Evolutionary conservation across 2,113 vertebrate species (phyloP).

Genomic region (Nothobranchius furzeri): DNA sequence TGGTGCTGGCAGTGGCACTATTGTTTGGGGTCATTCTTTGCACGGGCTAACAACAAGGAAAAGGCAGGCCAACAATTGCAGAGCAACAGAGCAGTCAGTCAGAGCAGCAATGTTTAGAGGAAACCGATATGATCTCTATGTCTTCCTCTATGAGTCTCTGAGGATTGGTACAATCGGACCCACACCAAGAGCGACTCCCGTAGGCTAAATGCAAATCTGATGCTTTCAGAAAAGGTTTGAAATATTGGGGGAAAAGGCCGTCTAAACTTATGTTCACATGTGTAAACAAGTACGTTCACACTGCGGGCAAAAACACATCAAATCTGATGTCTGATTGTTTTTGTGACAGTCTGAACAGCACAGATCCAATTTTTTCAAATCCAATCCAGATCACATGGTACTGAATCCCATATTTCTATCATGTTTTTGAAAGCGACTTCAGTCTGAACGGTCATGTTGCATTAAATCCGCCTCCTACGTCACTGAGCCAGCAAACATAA

Average conservation of each 20-base stretch:
- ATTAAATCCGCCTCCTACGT: too few species aligned
- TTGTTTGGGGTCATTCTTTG: constrained; percentile 57
- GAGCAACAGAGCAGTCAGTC: constrained; percentile 44
- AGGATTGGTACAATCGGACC: constrained; percentile 39
- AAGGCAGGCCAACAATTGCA: constrained; percentile 51
- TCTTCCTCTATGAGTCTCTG: constrained; percentile 70
- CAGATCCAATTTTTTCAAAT: too few species aligned
- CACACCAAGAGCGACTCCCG: constrained; percentile 3
- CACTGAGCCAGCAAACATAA: too few species aligned
- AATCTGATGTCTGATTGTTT: too few species aligned
- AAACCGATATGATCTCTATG: constrained; percentile 73
- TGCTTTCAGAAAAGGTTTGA: not conserved
- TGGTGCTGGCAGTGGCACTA: constrained; percentile 38
- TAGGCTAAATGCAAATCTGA: not conserved
- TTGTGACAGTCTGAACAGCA: too few species aligned
- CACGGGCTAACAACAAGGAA: constrained; percentile 61
- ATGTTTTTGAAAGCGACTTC: too few species aligned
- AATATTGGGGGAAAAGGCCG: not conserved
- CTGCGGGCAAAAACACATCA: too few species aligned
- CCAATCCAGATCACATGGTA: too few species aligned
- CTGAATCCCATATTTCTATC: too few species aligned
- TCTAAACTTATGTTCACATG: not conserved
- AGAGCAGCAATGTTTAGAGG: constrained; percentile 55
- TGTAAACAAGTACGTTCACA: too few species aligned
- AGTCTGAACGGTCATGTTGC: too few species aligned